phyloP scores from a whole-genome alignment of 2,113 vertebrate species.

The Sarotherodon lohbergeri region DNA sequence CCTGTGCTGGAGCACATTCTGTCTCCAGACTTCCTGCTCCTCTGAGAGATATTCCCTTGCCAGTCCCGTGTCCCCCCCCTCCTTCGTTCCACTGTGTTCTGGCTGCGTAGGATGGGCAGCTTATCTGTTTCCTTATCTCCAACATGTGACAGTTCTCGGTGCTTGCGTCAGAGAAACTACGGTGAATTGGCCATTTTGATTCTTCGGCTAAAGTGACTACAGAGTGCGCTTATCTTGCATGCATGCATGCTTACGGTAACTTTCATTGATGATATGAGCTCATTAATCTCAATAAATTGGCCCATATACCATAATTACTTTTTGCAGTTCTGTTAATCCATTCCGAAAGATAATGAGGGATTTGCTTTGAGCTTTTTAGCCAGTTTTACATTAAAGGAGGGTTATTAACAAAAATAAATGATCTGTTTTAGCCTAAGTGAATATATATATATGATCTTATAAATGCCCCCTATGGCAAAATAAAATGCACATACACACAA shows the following conservation, averaged over 20 bases:
- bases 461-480: slow-evolving; percentile 13
- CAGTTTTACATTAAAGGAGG: background rate
- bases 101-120: background rate
- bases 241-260: background rate
- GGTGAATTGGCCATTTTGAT: background rate
- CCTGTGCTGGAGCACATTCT: slow-evolving; percentile 25
- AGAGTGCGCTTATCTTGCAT: background rate
- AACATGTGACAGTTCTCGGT: background rate
- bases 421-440: background rate
- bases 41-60: slow-evolving; percentile 6
- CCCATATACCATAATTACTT: background rate
- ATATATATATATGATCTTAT: background rate
- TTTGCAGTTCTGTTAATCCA: background rate
- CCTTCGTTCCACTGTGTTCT: background rate
- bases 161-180: background rate
- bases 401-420: background rate
- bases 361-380: background rate
- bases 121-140: background rate
- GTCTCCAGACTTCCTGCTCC: slow-evolving; percentile 57
- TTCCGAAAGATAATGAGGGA: background rate
- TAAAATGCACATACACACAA: background rate
- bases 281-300: background rate
- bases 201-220: background rate
- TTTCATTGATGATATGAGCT: background rate
- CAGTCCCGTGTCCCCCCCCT: background rate